These are phyloP conservation scores for Engystomops pustulosus DNA, from an alignment of 2,113 vertebrate genomes.

Conservation along the genomic window DNA sequence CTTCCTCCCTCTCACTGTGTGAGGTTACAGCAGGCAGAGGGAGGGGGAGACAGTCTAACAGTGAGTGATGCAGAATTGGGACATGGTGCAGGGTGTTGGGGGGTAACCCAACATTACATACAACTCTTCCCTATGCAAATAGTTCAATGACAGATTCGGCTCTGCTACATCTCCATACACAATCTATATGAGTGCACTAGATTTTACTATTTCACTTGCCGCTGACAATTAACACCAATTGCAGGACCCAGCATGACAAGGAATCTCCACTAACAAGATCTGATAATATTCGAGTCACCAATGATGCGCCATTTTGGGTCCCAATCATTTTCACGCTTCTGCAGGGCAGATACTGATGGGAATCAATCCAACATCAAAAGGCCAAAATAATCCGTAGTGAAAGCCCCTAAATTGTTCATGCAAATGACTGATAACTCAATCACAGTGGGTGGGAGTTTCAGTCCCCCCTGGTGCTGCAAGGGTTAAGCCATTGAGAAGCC, in stretches of 20 bases:
- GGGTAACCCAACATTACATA: too few species aligned
- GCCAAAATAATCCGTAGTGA: not conserved
- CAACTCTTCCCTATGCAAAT: too few species aligned
- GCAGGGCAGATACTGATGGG: not conserved
- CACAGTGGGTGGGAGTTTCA: not conserved
- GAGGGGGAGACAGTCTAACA: too few species aligned
- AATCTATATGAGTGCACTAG: too few species aligned
- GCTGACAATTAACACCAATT: too few species aligned
- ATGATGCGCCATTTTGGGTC: not conserved
- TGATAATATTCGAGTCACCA: not conserved
- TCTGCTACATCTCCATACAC: too few species aligned
- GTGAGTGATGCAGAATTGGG: too few species aligned
- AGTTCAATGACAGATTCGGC: not conserved
- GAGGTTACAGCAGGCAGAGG: too few species aligned
- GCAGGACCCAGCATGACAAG: not conserved
- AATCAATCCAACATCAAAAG: not conserved
- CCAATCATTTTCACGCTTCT: not conserved
- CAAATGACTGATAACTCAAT: slow-evolving; percentile 8
- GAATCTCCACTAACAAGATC: not conserved
- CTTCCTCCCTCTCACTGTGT: too few species aligned
- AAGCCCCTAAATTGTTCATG: not conserved
- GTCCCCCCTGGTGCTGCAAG: not conserved
- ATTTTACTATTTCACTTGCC: not conserved
- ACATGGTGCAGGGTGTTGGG: too few species aligned
- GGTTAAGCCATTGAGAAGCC: not conserved